A percentile compares a stretch with the other conserved stretches of the same genome.
phyloP scores from a whole-genome alignment of 2,797 vertebrate genomes.

The Hapalemur alaotrensis region DNA sequence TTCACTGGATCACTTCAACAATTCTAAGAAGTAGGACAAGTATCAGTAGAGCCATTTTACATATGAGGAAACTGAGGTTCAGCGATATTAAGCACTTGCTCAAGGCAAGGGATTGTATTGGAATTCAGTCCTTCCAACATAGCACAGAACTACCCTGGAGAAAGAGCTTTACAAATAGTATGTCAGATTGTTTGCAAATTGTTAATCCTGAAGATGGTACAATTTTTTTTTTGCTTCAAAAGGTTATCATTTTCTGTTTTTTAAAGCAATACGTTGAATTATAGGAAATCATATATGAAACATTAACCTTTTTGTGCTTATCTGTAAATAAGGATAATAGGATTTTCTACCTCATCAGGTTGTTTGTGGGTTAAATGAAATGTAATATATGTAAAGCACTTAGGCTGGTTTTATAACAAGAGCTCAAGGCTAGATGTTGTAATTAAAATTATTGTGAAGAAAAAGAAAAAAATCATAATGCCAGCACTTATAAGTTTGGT shows the following conservation, averaged over 20 bases:
- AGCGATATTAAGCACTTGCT: background rate
- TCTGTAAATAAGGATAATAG: background rate
- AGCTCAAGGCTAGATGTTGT: background rate
- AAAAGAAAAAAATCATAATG: background rate
- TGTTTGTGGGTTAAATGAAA: background rate
- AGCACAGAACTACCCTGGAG: background rate
- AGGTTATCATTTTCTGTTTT: background rate
- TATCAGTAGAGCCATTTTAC: background rate
- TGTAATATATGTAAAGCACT: background rate
- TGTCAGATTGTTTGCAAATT: background rate
- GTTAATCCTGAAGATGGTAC: background rate
- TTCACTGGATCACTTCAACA: background rate
- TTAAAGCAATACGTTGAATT: background rate
- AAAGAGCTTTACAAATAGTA: background rate
- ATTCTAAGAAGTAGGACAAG: background rate
- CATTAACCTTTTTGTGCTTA: background rate
- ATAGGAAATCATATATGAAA: background rate
- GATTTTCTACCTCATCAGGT: background rate
- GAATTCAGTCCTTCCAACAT: background rate
- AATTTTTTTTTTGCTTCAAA: background rate
- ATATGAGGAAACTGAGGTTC: background rate
- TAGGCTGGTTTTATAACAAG: background rate
- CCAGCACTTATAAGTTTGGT: background rate
- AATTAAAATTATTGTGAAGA: background rate
- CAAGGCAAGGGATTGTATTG: background rate